These are phyloP conservation scores for Homarus americanus DNA, from an alignment of 1,140 invertebrate genomes.

Conservation along the genomic window DNA sequence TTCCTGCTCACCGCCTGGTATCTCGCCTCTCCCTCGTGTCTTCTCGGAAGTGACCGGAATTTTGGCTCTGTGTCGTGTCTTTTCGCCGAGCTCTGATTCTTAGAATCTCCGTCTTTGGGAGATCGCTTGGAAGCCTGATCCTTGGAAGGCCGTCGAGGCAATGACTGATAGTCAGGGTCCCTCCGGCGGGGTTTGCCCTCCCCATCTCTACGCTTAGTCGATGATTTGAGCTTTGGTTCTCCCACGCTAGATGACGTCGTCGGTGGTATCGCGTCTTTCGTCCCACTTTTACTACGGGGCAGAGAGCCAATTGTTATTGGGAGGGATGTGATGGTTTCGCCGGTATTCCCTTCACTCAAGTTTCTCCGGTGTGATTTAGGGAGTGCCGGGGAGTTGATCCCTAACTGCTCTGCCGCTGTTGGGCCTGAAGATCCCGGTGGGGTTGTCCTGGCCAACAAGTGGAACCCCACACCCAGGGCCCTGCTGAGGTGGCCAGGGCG, in stretches of 20 bases:
- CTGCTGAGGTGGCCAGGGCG: constrained; percentile 53
- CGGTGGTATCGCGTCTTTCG: constrained; percentile 20
- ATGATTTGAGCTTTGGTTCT: constrained; percentile 59
- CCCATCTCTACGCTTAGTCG: constrained; percentile 47
- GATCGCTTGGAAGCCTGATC: constrained; percentile 53
- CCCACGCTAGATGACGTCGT: constrained; percentile 23
- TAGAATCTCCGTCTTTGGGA: constrained; percentile 61
- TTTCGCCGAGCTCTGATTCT: constrained; percentile 58
- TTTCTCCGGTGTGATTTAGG: constrained; percentile 57
- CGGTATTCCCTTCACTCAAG: constrained; percentile 55
- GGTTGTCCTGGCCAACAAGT: constrained; percentile 54
- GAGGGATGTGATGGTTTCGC: neutral
- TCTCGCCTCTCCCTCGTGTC: constrained; percentile 52
- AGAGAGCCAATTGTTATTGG: constrained; percentile 27
- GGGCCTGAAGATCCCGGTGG: constrained; percentile 33
- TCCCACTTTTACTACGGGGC: constrained; percentile 28
- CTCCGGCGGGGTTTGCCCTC: constrained; percentile 55
- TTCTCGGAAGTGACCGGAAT: constrained; percentile 55
- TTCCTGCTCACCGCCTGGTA: constrained; percentile 24
- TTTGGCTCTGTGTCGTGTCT: constrained; percentile 61
- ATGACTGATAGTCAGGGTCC: constrained; percentile 55
- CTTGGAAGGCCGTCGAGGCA: constrained; percentile 46
- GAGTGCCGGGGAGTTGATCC: constrained; percentile 56
- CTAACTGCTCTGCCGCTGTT: constrained; percentile 58
- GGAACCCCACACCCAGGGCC: constrained; percentile 48